Evolutionary conservation across 2,113 vertebrate species (phyloP), one percentile per base, ranked within the genome.

Genomic region (Podiceps cristatus): DNA sequence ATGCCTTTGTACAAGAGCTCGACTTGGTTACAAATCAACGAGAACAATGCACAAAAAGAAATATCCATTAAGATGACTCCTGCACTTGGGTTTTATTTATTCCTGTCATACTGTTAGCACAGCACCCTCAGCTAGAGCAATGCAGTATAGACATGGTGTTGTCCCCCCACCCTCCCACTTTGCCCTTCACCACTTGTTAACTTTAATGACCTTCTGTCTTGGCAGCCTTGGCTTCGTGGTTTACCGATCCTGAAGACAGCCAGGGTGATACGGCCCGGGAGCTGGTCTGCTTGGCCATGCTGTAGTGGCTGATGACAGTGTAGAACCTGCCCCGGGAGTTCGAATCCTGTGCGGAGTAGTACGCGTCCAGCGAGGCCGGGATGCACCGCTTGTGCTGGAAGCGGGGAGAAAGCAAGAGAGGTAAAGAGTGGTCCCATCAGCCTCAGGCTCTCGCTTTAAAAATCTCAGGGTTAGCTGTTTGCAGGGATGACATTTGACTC

Each of bases 221-320:
- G 56, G 99, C 99, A 20, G 99, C 99, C 97, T 99, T 99, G 88
- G 98, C 96, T 91, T 99, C 99, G 2, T 99, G 99, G 95, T 99
- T 99, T 93, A 98, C 98, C 0, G 98, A 98, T 40, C 98, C 99
- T 18, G 98, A 99, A 8, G 99, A 99, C 94, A 99, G 98, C 99
- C 99, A 99, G 33, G 99, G 99, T 7, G 99, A 99, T 68, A 99
- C 98, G 3, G 99, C 99, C 92, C 99, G 98, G 35, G 99, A 99
- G 83, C 99, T 99, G 98, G 99, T 99, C 98, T 99, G 99, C 99
- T 99, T 99, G 98, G 99, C 99, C 99, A 99, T 99, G 96, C 99
- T 99, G 99, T 99, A 99, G 98, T 99, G 99, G 98, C 99, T 99
- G 98, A 99, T 99, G 98, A 99, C 99, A 0, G 99, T 99, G 98